Conservation (phyloP, 2,888 invertebrate species). For the Eutolmus rufibarbis region DNA sequence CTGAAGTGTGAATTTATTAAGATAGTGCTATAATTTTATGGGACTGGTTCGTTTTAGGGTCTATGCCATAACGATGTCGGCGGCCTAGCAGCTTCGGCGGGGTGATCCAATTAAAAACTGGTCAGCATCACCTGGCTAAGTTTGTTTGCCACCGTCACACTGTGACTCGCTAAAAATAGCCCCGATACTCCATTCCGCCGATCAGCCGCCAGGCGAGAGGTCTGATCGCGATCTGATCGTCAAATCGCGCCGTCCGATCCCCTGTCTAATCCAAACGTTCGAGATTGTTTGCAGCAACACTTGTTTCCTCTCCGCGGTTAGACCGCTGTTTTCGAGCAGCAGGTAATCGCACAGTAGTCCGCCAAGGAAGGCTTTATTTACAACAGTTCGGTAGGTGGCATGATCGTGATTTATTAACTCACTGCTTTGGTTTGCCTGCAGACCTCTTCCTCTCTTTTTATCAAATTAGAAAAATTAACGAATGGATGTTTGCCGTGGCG, state of each 20-base stretch:
- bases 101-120: constrained; percentile 28
- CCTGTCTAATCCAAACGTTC: background rate
- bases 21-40: constrained; percentile 13
- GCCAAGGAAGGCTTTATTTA: background rate
- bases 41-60: background rate
- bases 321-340: background rate
- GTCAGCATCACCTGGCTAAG: constrained; percentile 10
- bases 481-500: background rate
- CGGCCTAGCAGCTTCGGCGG: background rate
- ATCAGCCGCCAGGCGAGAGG: background rate
- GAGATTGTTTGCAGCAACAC: background rate
- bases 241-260: background rate
- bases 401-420: background rate
- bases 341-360: background rate
- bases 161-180: background rate
- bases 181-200: background rate
- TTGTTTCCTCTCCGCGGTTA: background rate
- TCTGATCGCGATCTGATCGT: background rate
- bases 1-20: constrained; percentile 4
- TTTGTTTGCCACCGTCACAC: background rate
- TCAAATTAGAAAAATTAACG: background rate
- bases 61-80: background rate
- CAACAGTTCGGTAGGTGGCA: background rate
- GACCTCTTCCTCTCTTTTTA: background rate
- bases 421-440: background rate